Conservation (phyloP, 2,797 vertebrate species). For the Semotilus atromaculatus region DNA sequence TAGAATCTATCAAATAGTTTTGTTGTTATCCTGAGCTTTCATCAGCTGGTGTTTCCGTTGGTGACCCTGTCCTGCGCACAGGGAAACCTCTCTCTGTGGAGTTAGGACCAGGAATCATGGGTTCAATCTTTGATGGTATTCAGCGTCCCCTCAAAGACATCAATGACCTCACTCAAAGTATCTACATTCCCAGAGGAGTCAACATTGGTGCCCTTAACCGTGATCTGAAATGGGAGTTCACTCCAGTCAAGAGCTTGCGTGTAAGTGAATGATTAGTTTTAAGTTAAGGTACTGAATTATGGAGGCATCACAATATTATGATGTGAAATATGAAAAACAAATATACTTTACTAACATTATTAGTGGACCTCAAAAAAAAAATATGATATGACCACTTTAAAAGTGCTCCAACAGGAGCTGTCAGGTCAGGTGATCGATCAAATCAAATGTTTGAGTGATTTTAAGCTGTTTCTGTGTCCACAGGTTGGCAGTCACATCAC, state of each 20-base stretch:
- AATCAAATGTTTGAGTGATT: not conserved
- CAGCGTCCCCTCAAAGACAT: constrained; percentile 96
- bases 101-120: constrained; percentile 97
- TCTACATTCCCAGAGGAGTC: constrained; percentile 98
- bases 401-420: not conserved
- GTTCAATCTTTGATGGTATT: constrained; percentile 98
- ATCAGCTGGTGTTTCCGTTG: constrained; percentile 94
- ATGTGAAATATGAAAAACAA: not conserved
- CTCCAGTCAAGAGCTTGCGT: constrained; percentile 86
- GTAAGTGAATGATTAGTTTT: constrained; percentile 72
- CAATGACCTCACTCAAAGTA: constrained; percentile 91
- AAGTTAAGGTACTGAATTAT: not conserved
- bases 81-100: constrained; percentile 98
- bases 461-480: constrained; percentile 10
- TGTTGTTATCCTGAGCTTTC: constrained; percentile 77
- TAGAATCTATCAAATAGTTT: not conserved
- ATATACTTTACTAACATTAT: not conserved
- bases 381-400: not conserved
- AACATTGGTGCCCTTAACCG: constrained; percentile 93
- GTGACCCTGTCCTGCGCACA: constrained; percentile 96
- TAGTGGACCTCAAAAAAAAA: not conserved
- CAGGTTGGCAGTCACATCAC: constrained; percentile 93
- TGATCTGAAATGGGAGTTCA: constrained; percentile 95
- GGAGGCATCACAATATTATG: not conserved
- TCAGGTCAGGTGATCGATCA: not conserved